These are phyloP conservation scores for Coturnix japonica DNA, from an alignment of 2,113 vertebrate genomes.

Conservation along the genomic window DNA sequence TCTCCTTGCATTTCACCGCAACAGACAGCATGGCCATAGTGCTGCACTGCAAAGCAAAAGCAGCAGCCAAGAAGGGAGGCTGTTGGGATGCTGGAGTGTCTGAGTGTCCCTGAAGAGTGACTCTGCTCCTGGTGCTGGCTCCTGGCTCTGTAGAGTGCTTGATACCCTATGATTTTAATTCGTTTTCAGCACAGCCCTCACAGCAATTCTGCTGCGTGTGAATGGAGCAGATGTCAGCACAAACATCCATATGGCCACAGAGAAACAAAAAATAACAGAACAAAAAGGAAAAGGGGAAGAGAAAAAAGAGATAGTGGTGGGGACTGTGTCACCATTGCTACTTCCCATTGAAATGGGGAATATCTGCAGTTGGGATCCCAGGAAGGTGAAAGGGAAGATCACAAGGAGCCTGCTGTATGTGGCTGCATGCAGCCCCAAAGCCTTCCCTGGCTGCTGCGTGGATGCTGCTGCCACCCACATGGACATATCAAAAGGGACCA, in stretches of 20 bases:
- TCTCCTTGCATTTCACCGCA: neutral
- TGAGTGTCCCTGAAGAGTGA: neutral
- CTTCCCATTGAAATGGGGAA: rapidly evolving
- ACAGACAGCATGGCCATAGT: neutral
- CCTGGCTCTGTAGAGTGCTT: neutral
- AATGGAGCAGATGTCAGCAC: neutral
- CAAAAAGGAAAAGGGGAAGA: neutral
- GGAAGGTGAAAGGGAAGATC: neutral
- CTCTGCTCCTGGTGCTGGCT: neutral
- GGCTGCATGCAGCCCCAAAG: neutral
- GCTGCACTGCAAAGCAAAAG: neutral
- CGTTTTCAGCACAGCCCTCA: neutral
- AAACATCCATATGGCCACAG: neutral
- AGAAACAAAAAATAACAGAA: neutral
- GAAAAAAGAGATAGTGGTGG: neutral
- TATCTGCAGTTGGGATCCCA: neutral
- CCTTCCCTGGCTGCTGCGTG: neutral
- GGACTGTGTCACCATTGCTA: neutral
- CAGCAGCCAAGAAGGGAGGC: neutral
- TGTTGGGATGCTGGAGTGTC: neutral
- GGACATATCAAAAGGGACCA: neutral
- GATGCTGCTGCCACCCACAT: neutral
- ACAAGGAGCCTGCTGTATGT: neutral
- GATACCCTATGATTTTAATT: neutral
- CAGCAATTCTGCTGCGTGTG: neutral